Evolutionary conservation across 2,113 vertebrate genomes (phyloP).

Genomic region (Ammospiza nelsoni): DNA sequence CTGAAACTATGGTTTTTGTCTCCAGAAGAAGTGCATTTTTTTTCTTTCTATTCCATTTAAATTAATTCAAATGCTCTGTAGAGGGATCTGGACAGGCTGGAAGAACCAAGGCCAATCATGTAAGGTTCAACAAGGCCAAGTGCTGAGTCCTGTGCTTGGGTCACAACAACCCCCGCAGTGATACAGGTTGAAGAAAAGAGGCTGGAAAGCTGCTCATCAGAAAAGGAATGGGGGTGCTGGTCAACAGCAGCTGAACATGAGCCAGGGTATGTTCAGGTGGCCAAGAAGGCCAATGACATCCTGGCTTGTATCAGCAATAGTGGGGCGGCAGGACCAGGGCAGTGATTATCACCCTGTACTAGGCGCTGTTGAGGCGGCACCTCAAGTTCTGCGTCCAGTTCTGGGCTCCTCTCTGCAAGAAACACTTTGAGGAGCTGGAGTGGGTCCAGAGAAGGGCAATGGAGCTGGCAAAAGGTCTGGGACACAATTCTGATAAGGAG

Average conservation of each 20-base stretch:
- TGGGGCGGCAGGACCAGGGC: background rate
- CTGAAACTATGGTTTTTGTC: background rate
- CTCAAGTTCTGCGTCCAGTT: accelerated
- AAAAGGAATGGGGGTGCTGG: background rate
- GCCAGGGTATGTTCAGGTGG: background rate
- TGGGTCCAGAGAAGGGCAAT: accelerated
- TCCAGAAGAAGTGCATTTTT: background rate
- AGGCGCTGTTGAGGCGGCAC: accelerated
- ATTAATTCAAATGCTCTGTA: background rate
- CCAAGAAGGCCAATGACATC: background rate
- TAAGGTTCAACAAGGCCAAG: background rate
- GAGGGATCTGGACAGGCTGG: background rate
- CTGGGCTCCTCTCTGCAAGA: background rate
- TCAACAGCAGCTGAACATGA: background rate
- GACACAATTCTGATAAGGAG: background rate
- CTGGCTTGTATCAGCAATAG: background rate
- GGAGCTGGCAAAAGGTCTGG: background rate
- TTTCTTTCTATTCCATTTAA: background rate
- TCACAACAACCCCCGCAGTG: background rate
- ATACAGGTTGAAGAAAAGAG: background rate
- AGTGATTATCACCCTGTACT: accelerated
- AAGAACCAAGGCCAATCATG: background rate
- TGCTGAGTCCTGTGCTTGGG: background rate
- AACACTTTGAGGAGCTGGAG: background rate
- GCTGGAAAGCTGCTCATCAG: background rate